Base-by-base conservation (phyloP, 2,888 invertebrate genomes). In the Ernsta delagoae region DNA sequence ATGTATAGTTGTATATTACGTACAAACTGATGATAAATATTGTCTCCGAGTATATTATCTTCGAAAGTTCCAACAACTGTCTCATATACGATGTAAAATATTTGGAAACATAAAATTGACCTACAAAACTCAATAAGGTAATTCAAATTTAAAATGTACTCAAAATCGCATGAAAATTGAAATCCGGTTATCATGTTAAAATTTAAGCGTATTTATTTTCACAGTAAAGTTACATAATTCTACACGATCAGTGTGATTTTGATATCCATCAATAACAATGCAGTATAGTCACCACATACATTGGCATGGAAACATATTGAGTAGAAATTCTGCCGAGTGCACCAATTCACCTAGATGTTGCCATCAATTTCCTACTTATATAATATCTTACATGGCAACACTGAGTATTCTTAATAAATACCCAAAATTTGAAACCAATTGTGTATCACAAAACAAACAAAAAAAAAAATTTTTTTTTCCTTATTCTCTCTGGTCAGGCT, bases 131-230 rank as follows among this genome's bases (percentile, higher is more conserved):
- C 11, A 34, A 34, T 31, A 54, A 9, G 6, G 24, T 24, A 24
- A 24, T 24, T 24, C 3, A 24, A 24, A 24, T 24, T 24, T 24
- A 24, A 24, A 24, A 24, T 24, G 1, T 24, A n/a, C n/a, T n/a
- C 3, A 11, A 31, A 45, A 57, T 66, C 60, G 66, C 66, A 60
- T 61, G 60, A 67, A 61, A 67, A 67, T 62, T 67, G 67, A 68
- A 68, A 68, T 61, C 48, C 62, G 68, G 12, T 41, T 62, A 61
- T 41, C 39, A 48, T 62, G 68, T 68, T 68, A 69, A 69, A 69
- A 64, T 69, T 64, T 69, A 69, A 69, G 69, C 69, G 69, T 69
- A 69, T 63, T 69, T 68, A 68, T 68, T 68, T 67, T 69, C 69
- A 69, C 69, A 53, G 63, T 64, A 69, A 67, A 69, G 59, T 69